Percentiles rank a stretch among this genome's conserved stretches.
phyloP scores from a whole-genome alignment of 2,888 invertebrate species.

The Iphiclides podalirius region DNA sequence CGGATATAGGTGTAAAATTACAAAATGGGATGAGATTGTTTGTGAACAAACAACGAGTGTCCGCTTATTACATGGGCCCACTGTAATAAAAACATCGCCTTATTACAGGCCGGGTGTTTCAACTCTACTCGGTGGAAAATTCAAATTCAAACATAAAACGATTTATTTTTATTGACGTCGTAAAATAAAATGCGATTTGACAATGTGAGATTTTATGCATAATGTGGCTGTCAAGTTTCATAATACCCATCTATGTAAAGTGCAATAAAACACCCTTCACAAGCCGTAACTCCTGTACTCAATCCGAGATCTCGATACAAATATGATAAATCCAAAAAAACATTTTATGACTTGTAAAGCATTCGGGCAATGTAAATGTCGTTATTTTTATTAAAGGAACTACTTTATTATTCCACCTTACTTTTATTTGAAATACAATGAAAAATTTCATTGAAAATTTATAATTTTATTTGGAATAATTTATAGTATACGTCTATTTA shows the following conservation, averaged over 20 bases:
- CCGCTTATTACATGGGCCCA: conserved; percentile 69
- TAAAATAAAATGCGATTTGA: conserved; percentile 65
- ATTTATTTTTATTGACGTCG: conserved; percentile 64
- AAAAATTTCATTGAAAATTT: neutral
- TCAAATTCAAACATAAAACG: conserved; percentile 68
- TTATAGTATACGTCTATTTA: neutral
- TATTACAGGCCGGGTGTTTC: conserved; percentile 54
- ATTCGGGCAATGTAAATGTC: conserved; percentile 18
- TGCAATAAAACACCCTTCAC: conserved; percentile 29
- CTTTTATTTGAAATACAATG: conserved; percentile 20
- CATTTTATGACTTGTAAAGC: conserved; percentile 25
- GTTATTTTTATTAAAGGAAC: conserved; percentile 14
- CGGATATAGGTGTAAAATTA: conserved; percentile 67
- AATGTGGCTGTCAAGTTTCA: conserved; percentile 43
- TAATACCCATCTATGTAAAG: conserved; percentile 36
- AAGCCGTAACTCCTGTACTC: conserved; percentile 18
- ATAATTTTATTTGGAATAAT: neutral
- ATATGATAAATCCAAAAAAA: conserved; percentile 24
- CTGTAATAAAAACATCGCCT: conserved; percentile 74
- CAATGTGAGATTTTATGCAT: conserved; percentile 47
- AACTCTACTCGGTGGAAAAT: conserved; percentile 50
- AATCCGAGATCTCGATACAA: conserved; percentile 18
- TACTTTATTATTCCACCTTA: conserved; percentile 2
- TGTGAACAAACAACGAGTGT: conserved; percentile 67
- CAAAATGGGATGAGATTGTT: conserved; percentile 65